Evolutionary conservation across 2,113 vertebrate genomes (phyloP).

Genomic region (Campylorhamphus procurvoides): DNA sequence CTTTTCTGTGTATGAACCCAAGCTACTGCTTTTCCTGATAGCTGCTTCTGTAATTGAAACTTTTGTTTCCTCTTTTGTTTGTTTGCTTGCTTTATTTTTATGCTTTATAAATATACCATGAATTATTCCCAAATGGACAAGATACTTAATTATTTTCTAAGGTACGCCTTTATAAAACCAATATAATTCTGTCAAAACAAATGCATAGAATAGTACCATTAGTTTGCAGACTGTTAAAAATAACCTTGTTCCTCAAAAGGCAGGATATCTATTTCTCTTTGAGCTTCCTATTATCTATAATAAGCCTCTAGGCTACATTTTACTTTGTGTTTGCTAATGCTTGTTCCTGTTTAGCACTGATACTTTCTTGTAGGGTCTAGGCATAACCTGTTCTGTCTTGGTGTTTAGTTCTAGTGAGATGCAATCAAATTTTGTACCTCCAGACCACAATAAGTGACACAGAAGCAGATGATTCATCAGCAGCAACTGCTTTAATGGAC

Average conservation of each 20-base stretch:
- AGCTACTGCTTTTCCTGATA: not conserved
- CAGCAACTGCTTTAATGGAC: slow-evolving; percentile 23
- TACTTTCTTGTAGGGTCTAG: not conserved
- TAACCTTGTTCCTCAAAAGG: not conserved
- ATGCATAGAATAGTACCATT: not conserved
- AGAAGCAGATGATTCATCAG: slow-evolving; percentile 30
- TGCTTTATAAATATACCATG: not conserved
- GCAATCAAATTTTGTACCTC: slow-evolving; percentile 42
- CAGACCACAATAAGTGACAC: not conserved
- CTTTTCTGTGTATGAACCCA: not conserved
- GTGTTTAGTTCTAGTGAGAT: not conserved
- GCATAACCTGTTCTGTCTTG: not conserved
- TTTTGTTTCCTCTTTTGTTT: not conserved
- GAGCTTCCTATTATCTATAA: slow-evolving; percentile 33
- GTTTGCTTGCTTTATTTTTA: not conserved
- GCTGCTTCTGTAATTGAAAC: not conserved
- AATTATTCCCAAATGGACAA: slow-evolving; percentile 21
- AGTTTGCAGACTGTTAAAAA: slow-evolving; percentile 15
- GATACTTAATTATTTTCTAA: slow-evolving; percentile 24
- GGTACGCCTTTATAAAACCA: slow-evolving; percentile 16
- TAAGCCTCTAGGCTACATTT: slow-evolving; percentile 44
- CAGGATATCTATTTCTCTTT: not conserved
- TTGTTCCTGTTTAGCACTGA: not conserved
- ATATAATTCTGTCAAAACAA: not conserved
- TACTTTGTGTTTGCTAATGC: slow-evolving; percentile 35